These are phyloP conservation scores for Drosophila anceps DNA, from an alignment of 2,888 invertebrate species.

Conservation along the genomic window DNA sequence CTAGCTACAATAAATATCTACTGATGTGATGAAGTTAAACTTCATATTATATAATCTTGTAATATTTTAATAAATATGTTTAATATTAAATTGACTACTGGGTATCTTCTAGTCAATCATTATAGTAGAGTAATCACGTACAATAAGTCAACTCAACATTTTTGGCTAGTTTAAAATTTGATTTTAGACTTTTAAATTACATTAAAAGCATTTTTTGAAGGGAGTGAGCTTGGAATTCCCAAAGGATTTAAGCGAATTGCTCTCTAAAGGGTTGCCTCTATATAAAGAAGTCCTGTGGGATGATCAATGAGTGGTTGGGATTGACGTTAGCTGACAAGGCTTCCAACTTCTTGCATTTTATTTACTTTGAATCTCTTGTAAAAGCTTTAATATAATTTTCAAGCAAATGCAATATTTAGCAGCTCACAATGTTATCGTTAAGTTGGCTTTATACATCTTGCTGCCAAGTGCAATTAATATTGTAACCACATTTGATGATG, in stretches of 20 bases:
- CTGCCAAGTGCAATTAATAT: conserved; percentile 34
- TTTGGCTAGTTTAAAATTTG: conserved; percentile 5
- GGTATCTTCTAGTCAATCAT: not conserved
- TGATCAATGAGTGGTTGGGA: not conserved
- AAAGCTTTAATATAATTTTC: not conserved
- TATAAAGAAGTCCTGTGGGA: not conserved
- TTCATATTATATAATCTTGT: no score
- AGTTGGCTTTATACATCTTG: not conserved
- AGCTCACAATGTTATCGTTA: not conserved
- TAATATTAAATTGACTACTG: not conserved
- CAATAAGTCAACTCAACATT: not conserved
- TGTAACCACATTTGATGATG: conserved; percentile 38
- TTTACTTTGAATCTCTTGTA: not conserved
- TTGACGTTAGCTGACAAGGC: not conserved
- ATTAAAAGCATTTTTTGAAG: conserved; percentile 2
- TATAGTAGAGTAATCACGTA: accelerated
- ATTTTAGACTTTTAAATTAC: conserved; percentile 1
- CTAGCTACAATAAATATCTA: no score
- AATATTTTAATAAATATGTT: no score
- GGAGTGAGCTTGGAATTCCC: not conserved
- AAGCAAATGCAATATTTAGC: not conserved
- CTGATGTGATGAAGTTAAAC: no score
- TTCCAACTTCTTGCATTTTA: no score
- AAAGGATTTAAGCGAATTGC: not conserved
- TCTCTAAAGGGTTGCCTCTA: not conserved